Percentiles rank a stretch among this genome's conserved stretches.
Conservation (phyloP, 2,113 vertebrate genomes). For the Chascanopsetta lugubris region DNA sequence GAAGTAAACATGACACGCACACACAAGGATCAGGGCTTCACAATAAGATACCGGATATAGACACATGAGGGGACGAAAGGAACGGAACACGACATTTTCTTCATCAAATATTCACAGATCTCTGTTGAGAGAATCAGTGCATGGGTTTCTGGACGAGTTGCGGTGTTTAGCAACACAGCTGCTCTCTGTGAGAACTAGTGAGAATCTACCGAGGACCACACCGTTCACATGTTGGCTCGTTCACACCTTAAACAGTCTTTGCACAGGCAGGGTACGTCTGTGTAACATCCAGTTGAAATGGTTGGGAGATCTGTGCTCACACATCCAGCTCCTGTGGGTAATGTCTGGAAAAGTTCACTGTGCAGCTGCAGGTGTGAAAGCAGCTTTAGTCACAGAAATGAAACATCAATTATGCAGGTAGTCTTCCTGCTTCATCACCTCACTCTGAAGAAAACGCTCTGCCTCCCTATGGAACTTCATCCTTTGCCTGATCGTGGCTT, state of each 20-base stretch:
- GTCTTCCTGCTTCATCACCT: slow-evolving; percentile 6
- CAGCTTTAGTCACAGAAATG: slow-evolving; percentile 15
- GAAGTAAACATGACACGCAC: no score
- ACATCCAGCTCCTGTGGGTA: slow-evolving; percentile 1
- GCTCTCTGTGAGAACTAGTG: background rate
- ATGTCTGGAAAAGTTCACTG: background rate
- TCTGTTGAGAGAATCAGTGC: no score
- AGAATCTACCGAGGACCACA: no score
- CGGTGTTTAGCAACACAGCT: background rate
- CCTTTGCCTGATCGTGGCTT: slow-evolving; percentile 19
- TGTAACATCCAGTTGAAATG: background rate
- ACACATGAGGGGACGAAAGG: no score
- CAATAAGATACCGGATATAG: no score
- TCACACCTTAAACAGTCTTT: background rate
- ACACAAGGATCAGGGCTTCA: no score
- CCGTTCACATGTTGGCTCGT: background rate
- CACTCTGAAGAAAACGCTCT: slow-evolving; percentile 2
- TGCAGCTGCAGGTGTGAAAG: slow-evolving; percentile 3
- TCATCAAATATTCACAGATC: no score
- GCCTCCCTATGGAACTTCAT: slow-evolving; percentile 11
- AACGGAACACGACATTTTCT: no score
- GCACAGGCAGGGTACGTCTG: background rate
- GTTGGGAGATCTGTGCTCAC: background rate
- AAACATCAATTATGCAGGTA: background rate
- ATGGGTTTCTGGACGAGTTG: no score